phyloP scores from a whole-genome alignment of 2,797 vertebrate genomes.

The Scyliorhinus canicula region DNA sequence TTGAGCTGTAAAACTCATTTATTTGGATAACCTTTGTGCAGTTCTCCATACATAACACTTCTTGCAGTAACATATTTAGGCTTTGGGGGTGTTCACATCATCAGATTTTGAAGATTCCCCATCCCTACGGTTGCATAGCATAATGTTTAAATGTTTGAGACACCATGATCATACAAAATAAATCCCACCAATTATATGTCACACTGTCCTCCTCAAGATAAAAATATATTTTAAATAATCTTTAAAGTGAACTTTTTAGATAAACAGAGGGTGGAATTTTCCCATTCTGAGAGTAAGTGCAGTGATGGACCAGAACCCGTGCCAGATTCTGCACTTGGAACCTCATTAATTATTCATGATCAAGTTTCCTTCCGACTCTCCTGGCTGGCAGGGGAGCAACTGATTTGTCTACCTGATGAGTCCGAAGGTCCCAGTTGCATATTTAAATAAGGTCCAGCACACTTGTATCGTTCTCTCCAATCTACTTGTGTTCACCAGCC shows the following conservation, averaged over 20 bases:
- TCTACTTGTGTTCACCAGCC: too few species aligned
- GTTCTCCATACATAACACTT: neutral
- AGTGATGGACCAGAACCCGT: too few species aligned
- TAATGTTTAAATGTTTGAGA: neutral
- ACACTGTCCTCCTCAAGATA: neutral
- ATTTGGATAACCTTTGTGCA: neutral
- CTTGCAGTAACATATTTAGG: neutral
- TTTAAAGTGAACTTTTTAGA: neutral
- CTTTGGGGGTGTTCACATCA: neutral
- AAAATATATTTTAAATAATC: neutral
- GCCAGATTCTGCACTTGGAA: too few species aligned
- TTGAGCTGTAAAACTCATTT: slow-evolving; percentile 10
- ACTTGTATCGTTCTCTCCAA: too few species aligned
- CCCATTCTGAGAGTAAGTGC: too few species aligned
- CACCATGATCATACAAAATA: neutral
- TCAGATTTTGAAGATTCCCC: neutral
- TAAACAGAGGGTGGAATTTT: neutral
- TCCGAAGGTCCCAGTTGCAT: too few species aligned
- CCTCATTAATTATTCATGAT: too few species aligned
- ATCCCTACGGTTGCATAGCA: neutral
- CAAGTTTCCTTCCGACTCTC: too few species aligned
- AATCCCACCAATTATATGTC: neutral
- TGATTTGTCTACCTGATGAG: too few species aligned
- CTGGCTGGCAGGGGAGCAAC: too few species aligned
- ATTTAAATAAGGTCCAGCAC: too few species aligned